Conservation (phyloP, 2,888 invertebrate species). For the Atrina japonica region DNA sequence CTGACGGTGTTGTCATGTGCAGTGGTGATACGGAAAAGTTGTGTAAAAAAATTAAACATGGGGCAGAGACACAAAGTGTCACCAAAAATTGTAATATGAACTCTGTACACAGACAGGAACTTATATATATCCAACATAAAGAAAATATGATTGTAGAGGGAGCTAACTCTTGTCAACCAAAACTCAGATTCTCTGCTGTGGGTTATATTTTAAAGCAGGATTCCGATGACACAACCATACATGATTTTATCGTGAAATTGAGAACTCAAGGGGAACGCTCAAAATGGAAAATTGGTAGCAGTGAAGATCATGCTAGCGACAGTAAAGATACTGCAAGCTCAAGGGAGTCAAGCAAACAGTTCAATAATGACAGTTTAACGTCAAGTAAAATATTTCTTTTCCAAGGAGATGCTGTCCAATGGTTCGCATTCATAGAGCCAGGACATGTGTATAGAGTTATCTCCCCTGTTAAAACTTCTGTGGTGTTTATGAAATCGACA, state of each 20-base stretch:
- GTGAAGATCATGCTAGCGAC: no score
- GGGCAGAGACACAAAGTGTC: no score
- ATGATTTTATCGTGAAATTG: slow-evolving; percentile 3
- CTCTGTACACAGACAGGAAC: no score
- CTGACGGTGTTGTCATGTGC: no score
- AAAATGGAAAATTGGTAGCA: no score
- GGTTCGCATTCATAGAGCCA: slow-evolving; percentile 44
- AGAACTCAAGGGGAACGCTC: no score
- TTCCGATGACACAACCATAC: neutral
- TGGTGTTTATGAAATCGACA: neutral
- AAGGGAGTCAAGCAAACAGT: no score
- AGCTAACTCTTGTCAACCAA: neutral
- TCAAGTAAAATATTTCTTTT: slow-evolving; percentile 26
- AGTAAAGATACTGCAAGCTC: no score
- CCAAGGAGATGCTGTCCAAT: slow-evolving; percentile 32
- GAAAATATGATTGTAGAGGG: slow-evolving; percentile 28
- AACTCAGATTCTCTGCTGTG: slow-evolving; percentile 9
- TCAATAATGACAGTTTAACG: neutral
- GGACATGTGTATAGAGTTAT: slow-evolving; percentile 41
- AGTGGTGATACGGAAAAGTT: no score
- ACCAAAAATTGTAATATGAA: no score
- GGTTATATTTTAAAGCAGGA: slow-evolving; percentile 8
- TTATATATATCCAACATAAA: slow-evolving; percentile 10
- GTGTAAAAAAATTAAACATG: no score
- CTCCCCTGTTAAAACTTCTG: slow-evolving; percentile 21